Evolutionary conservation across 2,888 invertebrate genomes (phyloP).

Genomic region (Cryptocephalus primarius): DNA sequence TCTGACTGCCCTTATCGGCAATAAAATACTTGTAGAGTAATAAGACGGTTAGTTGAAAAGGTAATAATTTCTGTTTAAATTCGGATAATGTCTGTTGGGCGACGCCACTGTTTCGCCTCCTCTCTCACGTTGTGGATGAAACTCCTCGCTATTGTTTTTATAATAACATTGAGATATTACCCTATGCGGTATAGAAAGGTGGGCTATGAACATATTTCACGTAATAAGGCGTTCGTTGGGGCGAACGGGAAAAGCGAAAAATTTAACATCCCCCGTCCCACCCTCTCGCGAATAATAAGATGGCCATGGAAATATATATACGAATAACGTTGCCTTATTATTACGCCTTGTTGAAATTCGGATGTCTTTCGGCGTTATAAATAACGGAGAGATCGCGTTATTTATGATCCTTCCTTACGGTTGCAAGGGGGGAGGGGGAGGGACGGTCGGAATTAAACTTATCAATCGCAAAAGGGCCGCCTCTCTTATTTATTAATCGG

Average conservation of each 20-base stretch:
- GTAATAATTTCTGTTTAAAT: neutral
- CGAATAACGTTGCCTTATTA: slow-evolving; percentile 21
- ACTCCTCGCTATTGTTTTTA: slow-evolving; percentile 32
- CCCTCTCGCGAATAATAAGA: slow-evolving; percentile 26
- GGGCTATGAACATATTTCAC: slow-evolving; percentile 35
- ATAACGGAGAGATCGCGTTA: slow-evolving; percentile 10
- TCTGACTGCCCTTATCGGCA: too few species aligned
- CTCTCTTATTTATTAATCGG: neutral
- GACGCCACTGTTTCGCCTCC: slow-evolving; percentile 10
- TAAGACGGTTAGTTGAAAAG: too few species aligned
- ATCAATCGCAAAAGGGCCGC: too few species aligned
- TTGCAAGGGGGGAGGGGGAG: slow-evolving; percentile 1
- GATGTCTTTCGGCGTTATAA: slow-evolving; percentile 9
- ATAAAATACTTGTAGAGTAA: too few species aligned
- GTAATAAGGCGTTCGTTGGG: slow-evolving; percentile 30
- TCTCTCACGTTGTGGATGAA: slow-evolving; percentile 16
- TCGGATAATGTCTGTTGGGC: neutral
- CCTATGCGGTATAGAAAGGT: slow-evolving; percentile 36
- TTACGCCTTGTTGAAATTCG: slow-evolving; percentile 16
- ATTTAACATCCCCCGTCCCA: slow-evolving; percentile 25
- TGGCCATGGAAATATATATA: slow-evolving; percentile 22
- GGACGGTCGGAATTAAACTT: too few species aligned
- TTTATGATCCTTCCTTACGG: slow-evolving; percentile 11
- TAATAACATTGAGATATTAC: slow-evolving; percentile 37
- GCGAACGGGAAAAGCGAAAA: slow-evolving; percentile 10